Evolutionary conservation across 1,140 invertebrate species (phyloP).

Genomic region (Diprion similis): DNA sequence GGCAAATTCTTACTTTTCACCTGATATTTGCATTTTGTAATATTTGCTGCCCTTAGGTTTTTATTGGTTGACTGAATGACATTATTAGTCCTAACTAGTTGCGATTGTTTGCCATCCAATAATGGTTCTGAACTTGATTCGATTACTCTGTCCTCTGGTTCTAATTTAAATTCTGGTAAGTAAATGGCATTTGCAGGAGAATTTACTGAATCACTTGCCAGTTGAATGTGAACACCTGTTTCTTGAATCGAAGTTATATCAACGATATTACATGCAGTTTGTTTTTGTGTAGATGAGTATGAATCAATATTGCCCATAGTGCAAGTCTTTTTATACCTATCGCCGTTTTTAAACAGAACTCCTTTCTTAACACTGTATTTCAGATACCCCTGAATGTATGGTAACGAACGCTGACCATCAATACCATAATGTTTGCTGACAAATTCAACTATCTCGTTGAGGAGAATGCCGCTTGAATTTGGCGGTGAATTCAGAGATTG

Average conservation of each 20-base stretch:
- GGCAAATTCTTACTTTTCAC: not conserved
- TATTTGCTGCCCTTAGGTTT: not conserved
- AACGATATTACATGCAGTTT: too few relatives aligned
- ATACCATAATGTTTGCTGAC: not conserved
- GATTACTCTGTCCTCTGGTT: not conserved
- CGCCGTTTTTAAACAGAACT: not conserved
- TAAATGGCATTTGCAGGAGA: not conserved
- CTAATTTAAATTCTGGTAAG: not conserved
- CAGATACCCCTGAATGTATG: not conserved
- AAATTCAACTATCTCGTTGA: not conserved
- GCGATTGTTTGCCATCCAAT: not conserved
- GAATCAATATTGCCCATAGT: not conserved
- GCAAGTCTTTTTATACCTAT: not conserved
- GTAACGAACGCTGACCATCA: not conserved
- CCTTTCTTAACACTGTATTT: not conserved
- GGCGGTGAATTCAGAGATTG: not conserved
- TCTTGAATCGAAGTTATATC: not conserved
- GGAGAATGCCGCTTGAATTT: not conserved
- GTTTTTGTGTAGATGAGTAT: too few relatives aligned
- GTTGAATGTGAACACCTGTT: not conserved
- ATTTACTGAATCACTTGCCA: not conserved
- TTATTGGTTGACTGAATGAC: not conserved
- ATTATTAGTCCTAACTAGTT: not conserved
- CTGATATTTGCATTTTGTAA: not conserved
- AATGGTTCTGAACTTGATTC: not conserved